A percentile compares a stretch with the other conserved stretches of the same genome.
phyloP scores from a whole-genome alignment of 2,888 invertebrate species.

The Callyntrura guangdongensis region DNA sequence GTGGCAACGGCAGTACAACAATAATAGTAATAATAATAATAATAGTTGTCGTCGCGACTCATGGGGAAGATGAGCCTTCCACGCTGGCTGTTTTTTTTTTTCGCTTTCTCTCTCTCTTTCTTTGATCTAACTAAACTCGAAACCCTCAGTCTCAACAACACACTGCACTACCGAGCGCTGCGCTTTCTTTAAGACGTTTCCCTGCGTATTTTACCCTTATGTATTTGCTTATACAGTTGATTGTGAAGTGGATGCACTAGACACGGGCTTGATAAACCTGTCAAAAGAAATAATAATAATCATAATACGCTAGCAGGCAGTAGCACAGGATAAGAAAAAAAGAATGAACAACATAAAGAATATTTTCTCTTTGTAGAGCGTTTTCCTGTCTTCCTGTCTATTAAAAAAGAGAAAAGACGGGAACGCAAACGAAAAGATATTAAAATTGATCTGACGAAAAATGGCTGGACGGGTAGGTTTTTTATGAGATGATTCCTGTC shows the following conservation, averaged over 20 bases:
- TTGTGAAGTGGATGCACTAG: slow-evolving; percentile 1
- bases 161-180: neutral
- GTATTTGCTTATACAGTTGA: neutral
- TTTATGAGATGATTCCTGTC: slow-evolving; percentile 3
- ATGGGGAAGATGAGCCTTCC: slow-evolving; percentile 6
- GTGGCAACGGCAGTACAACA: neutral
- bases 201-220: neutral
- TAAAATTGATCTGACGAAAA: slow-evolving; percentile 62
- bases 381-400: neutral
- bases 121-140: too few relatives aligned
- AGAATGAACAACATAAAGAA: neutral
- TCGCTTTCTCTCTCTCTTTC: neutral
- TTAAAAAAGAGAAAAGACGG: neutral
- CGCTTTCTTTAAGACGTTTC: too few relatives aligned
- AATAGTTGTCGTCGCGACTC: neutral
- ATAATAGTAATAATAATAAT: slow-evolving; percentile 28
- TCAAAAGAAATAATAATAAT: slow-evolving; percentile 58
- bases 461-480: slow-evolving; percentile 9
- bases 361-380: too few relatives aligned
- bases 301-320: slow-evolving; percentile 12
- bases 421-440: slow-evolving; percentile 48
- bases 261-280: slow-evolving; percentile 70
- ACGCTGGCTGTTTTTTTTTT: neutral
- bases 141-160: neutral
- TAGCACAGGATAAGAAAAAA: slow-evolving; percentile 1